Base-by-base conservation (phyloP, 2,888 invertebrate species). In the Corbicula japonica region DNA sequence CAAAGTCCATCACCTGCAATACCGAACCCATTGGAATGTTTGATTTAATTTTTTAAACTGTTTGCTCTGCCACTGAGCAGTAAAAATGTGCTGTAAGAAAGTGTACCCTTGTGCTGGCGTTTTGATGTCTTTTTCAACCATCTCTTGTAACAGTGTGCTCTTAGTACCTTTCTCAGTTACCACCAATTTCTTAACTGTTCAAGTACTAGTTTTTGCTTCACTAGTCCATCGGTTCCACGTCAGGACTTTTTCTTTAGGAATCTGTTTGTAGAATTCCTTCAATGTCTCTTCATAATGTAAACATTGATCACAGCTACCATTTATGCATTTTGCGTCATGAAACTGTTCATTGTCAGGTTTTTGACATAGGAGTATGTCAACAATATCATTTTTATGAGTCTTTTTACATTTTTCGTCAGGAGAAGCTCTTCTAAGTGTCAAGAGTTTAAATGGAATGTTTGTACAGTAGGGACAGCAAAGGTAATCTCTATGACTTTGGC, bases 1-100 rank as follows among this genome's bases (percentile, higher is more conserved):
- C 92, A 95, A 95, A 95, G 96, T 95, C 87, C 97, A 94, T 60
- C 30, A 77, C 65, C 38, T 60, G 65, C 28, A 83, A 46, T 23
- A 73, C 46, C 21, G 35, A 58, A 35, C 48, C n/a, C 23, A 44
- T 56, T 3, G 80, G 78, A 70, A 83, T 61, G 26, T 71, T 38
- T 34, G 68, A 56, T 46, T 76, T 71, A 26, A 81, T 38, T 32
- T 65, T n/a, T 52, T 46, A 61, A 66, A 84, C 52, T 84, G 84
- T 32, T 30, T 32, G 32, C 26, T 62, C 65, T 84, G 84, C 84
- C 81, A 81, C 18, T 76, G 35, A 28, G 81, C 80, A 21, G 72
- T 81, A 60, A 61, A 66, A 32, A 72, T 18, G 61, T 82, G 78
- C 46, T 75, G 56, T 26, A 79, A 46, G 73, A 38, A 79, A 58